Base-by-base conservation (phyloP, 2,113 vertebrate genomes). In the Pseudorectes ferrugineus region DNA sequence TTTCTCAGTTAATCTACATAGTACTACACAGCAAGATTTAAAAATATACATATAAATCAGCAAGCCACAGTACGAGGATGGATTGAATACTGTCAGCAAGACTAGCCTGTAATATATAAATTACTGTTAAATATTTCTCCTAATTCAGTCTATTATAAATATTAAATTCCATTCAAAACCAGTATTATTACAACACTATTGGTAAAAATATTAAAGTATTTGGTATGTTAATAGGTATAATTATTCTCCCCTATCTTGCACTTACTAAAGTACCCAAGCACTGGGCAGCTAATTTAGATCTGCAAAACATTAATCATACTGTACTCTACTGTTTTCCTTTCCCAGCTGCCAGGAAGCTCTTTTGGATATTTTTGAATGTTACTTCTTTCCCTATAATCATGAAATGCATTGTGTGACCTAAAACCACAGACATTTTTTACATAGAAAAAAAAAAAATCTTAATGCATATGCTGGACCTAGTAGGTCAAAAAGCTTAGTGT, bases 301-400 rank as follows among this genome's bases (percentile, higher is more conserved):
- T 72, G 51, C 72, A 94, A 95, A 92, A 83, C 26, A 92, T 77
- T 88, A 85, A 94, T 83, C 88, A 75, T 23, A 67, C 42, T 4
- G 1, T 51, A 71, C 65, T 65, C 71, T 62, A 49, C 63, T 31
- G 17, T 86, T 94, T 96, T 71, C 29, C 26, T 89, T 88, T 92
- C 61, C 88, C 93, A 94, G 62, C 66, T 94, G 49, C 63, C 63
- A 96, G 85, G 78, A 96, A 96, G 82, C 67, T 88, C n/a, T 88
- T 89, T 77, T 95, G 92, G 55, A 13, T 97, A 92, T 92, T 94
- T 96, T 92, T 95, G 91, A 93, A 91, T 91, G 55, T 23, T 70
- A 65, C 33, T 36, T 85, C 83, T 92, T 85, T 66, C 57, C 42
- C 73, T 79, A 43, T 52, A 88, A 84, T 59, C 31, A 77, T 58